These are phyloP conservation scores for Mythimna vitellina DNA, from an alignment of 2,888 invertebrate genomes.

Conservation along the genomic window DNA sequence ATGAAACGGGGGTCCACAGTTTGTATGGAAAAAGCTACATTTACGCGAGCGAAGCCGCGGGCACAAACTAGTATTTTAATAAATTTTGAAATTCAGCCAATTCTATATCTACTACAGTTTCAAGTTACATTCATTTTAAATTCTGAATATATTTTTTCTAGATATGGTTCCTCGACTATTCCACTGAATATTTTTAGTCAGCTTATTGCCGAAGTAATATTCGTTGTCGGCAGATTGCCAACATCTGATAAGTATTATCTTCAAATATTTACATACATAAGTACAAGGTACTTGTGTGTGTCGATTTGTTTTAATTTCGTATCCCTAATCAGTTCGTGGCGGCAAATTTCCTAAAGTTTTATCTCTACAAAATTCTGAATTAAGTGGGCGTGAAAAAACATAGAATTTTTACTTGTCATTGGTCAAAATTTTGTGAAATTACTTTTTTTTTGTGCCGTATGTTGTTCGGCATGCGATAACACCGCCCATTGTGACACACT, in stretches of 20 bases:
- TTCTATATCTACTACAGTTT: not conserved
- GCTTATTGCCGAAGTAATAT: slow-evolving; percentile 37
- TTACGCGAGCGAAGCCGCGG: too few relatives aligned
- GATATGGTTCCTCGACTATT: not conserved
- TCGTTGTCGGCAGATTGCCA: slow-evolving; percentile 40
- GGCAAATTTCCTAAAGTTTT: slow-evolving; percentile 13
- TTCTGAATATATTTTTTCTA: not conserved
- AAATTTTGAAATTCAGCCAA: not conserved
- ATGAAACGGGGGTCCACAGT: too few relatives aligned
- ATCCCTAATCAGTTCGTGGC: slow-evolving; percentile 39
- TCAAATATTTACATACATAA: slow-evolving; percentile 10
- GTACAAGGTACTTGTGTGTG: slow-evolving; percentile 4
- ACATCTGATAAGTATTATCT: slow-evolving; percentile 52
- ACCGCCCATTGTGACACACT: too few relatives aligned
- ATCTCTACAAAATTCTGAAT: slow-evolving; percentile 25
- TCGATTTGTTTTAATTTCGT: slow-evolving; percentile 48
- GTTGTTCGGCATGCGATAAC: too few relatives aligned
- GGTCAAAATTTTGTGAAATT: slow-evolving; percentile 5
- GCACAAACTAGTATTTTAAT: too few relatives aligned
- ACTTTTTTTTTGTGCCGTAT: not conserved
- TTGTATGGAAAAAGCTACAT: too few relatives aligned
- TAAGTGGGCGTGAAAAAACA: slow-evolving; percentile 22
- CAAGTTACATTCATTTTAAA: not conserved
- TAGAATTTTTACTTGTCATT: not conserved
- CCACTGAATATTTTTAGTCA: slow-evolving; percentile 4